phyloP scores from a whole-genome alignment of 2,797 vertebrate species.

The Gallirallus australis region DNA sequence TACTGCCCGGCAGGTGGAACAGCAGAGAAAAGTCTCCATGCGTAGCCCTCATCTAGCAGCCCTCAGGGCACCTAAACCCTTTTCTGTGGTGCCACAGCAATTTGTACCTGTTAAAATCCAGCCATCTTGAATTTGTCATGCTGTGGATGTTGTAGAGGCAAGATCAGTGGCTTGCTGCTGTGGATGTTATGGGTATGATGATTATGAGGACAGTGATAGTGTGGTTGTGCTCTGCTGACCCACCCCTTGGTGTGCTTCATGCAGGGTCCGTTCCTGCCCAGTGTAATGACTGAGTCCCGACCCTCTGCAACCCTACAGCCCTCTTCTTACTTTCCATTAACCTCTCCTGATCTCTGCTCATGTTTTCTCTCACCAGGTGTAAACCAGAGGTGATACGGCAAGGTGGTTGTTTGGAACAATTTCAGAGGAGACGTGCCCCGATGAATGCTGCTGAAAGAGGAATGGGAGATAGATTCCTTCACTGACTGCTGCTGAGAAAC shows the following conservation, averaged over 20 bases:
- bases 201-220: not conserved
- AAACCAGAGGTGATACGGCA: conserved; percentile 75
- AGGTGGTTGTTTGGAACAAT: conserved; percentile 80
- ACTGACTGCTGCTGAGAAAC: conserved; percentile 93
- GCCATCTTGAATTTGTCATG: not conserved
- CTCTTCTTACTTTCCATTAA: not conserved
- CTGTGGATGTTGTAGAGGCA: not conserved
- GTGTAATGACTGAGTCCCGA: rapidly evolving
- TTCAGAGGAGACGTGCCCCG: conserved; percentile 92
- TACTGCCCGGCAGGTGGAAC: not conserved
- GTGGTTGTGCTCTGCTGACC: not conserved
- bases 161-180: not conserved
- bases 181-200: not conserved
- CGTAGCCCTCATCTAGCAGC: rapidly evolving
- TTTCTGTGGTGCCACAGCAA: not conserved
- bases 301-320: not conserved
- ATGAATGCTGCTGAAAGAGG: conserved; percentile 96
- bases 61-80: not conserved
- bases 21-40: not conserved
- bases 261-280: not conserved
- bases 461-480: conserved; percentile 87
- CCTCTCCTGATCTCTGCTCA: not conserved
- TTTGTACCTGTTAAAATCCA: not conserved
- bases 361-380: conserved; percentile 84
- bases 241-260: not conserved